Evolutionary conservation across 1,140 invertebrate species (phyloP), one percentile per base, ranked within the genome.

Genomic region (Trichoplusia ni): DNA sequence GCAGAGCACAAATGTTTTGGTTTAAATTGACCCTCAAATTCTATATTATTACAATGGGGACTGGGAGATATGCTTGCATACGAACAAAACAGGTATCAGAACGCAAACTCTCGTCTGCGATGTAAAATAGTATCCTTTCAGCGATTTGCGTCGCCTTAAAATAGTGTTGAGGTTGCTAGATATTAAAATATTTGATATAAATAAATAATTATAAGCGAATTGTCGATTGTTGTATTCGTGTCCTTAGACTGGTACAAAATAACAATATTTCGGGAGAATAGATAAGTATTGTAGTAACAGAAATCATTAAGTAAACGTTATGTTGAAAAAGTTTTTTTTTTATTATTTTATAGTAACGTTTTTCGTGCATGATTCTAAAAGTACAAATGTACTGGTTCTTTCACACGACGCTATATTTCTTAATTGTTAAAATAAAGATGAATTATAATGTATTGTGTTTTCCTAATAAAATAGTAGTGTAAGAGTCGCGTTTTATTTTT

Each of bases 381-480:
- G 84, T 85, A 85, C 81, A 87, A 84, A 56, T 62, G 78, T 81
- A 82, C 79, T 67, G 65, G 67, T 64, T 69, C 65, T 78, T 73
- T 82, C 71, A 73, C 73, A 70, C 71, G 68, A 77, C 73, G 77
- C 70, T 81, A 73, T 83, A 76, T 81, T 79, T 73, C 79, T 76
- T 81, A 71, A 81, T 84, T 85, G 85, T 88, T 88, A 84, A 67
- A 75, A 83, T 82, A 83, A 82, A 73, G 38, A 80, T 85, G 71
- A 81, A 82, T 38, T 82, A 83, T 82, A 81, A 85, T 86, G 85
- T 86, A 88, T 82, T 86, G 85, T 86, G 85, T 88, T 88, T 86
- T 86, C 81, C 79, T 88, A 86, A 88, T 88, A 86, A 86, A 81
- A 84, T 66, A 74, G 85, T 88, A 88, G 85, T 79, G 73, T 82